A percentile compares a stretch with the other conserved stretches of the same genome.
Evolutionary conservation across 2,888 invertebrate species (phyloP).

Genomic region (Dysmachus trigonus): DNA sequence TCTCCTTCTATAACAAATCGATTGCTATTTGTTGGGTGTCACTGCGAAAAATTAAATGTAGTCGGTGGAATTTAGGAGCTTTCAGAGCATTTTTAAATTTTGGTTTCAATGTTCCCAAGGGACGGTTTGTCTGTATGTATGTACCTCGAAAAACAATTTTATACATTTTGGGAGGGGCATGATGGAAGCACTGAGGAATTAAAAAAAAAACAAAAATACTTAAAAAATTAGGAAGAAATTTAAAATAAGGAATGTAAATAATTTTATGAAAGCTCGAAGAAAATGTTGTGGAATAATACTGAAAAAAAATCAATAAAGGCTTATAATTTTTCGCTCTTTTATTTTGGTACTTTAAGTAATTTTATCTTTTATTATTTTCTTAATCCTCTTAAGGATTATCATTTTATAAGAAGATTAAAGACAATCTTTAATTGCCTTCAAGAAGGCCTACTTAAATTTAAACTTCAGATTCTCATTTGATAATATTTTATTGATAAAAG

Average conservation of each 20-base stretch:
- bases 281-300: neutral
- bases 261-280: neutral
- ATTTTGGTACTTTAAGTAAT: slow-evolving; percentile 9
- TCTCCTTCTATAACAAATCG: slow-evolving; percentile 25
- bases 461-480: too few relatives aligned
- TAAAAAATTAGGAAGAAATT: neutral
- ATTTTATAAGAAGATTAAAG: slow-evolving; percentile 26
- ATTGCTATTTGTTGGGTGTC: slow-evolving; percentile 29
- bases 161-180: neutral
- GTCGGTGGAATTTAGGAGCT: slow-evolving; percentile 8
- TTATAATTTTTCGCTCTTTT: neutral
- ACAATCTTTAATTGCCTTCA: too few relatives aligned
- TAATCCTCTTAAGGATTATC: slow-evolving; percentile 25
- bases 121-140: neutral
- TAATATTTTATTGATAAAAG: too few relatives aligned
- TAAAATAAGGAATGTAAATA: neutral
- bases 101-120: neutral
- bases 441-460: too few relatives aligned
- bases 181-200: too few relatives aligned
- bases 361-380: slow-evolving; percentile 4
- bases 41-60: slow-evolving; percentile 1
- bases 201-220: too few relatives aligned
- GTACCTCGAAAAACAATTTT: neutral
- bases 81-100: neutral
- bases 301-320: neutral